Percentiles rank a stretch among this genome's conserved stretches.
These are phyloP conservation scores for Marmota monax DNA, from an alignment of 2,113 vertebrate genomes.

Conservation along the genomic window DNA sequence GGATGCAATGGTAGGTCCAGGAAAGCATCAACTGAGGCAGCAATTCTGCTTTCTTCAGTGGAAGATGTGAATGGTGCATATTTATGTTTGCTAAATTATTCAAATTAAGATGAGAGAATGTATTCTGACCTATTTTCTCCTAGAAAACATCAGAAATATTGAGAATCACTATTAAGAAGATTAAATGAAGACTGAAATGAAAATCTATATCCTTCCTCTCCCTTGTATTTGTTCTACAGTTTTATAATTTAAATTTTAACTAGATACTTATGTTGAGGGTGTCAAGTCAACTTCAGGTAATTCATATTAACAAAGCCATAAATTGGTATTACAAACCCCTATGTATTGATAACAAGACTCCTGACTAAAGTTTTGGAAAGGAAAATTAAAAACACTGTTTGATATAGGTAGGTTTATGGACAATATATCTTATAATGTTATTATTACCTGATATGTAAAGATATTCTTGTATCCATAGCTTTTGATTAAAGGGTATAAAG, in stretches of 20 bases:
- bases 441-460: background rate
- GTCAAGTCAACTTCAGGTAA: background rate
- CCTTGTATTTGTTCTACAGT: background rate
- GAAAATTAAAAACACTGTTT: background rate
- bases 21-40: accelerated
- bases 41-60: background rate
- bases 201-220: accelerated
- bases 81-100: background rate
- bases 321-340: background rate
- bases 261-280: background rate
- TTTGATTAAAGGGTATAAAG: background rate
- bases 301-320: background rate
- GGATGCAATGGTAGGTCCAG: background rate
- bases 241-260: background rate
- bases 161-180: background rate
- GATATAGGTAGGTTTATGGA: background rate
- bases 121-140: background rate
- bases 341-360: background rate
- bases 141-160: background rate
- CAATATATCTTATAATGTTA: background rate
- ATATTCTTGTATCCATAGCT: background rate
- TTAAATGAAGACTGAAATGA: background rate
- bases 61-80: background rate
- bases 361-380: background rate
- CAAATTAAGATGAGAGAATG: background rate